Percentiles rank a stretch among this genome's conserved stretches.
Conservation (phyloP, 2,888 invertebrate species). For the Lepidochrysops patricia region DNA sequence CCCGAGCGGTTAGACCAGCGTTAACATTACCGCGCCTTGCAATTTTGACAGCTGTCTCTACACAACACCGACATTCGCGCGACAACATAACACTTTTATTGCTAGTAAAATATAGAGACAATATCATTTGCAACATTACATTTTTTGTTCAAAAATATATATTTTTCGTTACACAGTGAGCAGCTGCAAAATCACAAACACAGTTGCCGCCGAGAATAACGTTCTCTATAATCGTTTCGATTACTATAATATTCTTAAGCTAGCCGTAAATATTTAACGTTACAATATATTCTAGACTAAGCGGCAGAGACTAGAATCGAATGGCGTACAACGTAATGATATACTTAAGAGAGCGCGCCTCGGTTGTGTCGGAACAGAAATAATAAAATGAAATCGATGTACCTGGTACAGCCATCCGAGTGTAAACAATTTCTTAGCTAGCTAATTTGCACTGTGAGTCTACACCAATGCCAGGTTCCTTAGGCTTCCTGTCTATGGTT, state of each 20-base stretch:
- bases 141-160: constrained; percentile 9
- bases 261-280: constrained; percentile 9
- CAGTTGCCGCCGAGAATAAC: neutral
- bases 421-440: neutral
- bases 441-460: constrained; percentile 1
- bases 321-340: constrained; percentile 57
- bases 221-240: constrained; percentile 36
- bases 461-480: no score
- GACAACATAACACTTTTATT: neutral
- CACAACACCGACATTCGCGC: constrained; percentile 30
- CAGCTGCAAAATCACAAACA: constrained; percentile 11
- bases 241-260: constrained; percentile 6
- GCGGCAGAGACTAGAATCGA: constrained; percentile 64
- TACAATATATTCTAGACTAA: constrained; percentile 39
- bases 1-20: neutral
- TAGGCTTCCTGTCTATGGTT: no score
- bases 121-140: constrained; percentile 5
- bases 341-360: constrained; percentile 27
- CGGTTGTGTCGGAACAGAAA: constrained; percentile 26
- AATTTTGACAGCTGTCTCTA: constrained; percentile 23
- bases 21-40: constrained; percentile 21
- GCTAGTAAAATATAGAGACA: constrained; percentile 12
- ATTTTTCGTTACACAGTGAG: neutral
- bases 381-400: neutral
- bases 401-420: neutral